Evolutionary conservation across 2,113 vertebrate species (phyloP).

Genomic region (Actenoides lindsayi): DNA sequence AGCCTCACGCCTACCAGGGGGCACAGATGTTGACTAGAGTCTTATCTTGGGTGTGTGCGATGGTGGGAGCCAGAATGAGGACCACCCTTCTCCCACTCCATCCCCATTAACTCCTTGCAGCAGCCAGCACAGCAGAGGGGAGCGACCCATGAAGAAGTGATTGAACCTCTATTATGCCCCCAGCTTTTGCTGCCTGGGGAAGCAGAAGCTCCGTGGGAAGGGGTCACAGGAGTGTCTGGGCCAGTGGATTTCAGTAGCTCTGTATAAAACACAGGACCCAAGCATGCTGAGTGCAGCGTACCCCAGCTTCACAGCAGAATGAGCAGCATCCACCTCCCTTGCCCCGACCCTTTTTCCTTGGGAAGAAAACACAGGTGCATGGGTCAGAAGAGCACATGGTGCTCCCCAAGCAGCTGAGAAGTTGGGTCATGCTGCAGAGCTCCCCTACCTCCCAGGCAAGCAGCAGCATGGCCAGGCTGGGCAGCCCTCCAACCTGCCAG

Average conservation of each 20-base stretch:
- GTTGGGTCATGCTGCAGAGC: accelerated
- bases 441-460: neutral
- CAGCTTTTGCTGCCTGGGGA: neutral
- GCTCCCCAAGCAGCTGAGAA: neutral
- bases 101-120: neutral
- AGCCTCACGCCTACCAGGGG: neutral
- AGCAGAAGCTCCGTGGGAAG: neutral
- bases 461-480: neutral
- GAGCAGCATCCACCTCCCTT: neutral
- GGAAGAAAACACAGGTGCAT: neutral
- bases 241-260: neutral
- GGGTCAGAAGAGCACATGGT: accelerated
- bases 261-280: accelerated
- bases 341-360: neutral
- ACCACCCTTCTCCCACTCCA: neutral
- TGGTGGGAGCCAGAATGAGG: neutral
- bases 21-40: neutral
- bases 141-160: accelerated
- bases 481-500: neutral
- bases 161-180: neutral
- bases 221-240: accelerated
- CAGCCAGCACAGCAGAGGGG: neutral
- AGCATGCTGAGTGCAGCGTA: accelerated
- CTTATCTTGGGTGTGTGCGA: neutral
- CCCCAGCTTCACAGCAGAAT: neutral